phyloP scores from a whole-genome alignment of 2,797 vertebrate genomes.

The Syndactyla subalaris region DNA sequence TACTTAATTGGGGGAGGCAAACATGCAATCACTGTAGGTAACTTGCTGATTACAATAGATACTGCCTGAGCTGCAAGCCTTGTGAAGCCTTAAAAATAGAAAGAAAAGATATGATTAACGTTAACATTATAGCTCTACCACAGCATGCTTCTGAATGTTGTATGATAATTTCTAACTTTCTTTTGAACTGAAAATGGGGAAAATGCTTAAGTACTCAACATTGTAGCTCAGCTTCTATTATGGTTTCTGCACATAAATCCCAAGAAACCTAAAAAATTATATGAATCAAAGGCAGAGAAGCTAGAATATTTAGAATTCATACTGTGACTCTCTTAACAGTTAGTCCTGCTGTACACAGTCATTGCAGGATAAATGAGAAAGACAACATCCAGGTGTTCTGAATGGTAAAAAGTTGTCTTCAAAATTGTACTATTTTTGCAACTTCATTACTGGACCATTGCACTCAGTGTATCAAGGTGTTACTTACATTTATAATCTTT shows the following conservation, averaged over 20 bases:
- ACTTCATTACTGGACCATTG: not conserved
- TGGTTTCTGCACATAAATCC: not conserved
- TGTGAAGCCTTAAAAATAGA: slow-evolving; percentile 80
- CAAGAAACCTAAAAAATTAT: not conserved
- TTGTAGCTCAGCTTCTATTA: not conserved
- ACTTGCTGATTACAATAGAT: slow-evolving; percentile 92
- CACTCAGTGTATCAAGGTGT: not conserved
- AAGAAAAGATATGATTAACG: slow-evolving; percentile 74
- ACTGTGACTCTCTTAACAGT: not conserved
- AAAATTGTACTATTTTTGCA: not conserved
- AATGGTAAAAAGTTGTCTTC: not conserved
- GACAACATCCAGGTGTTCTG: not conserved
- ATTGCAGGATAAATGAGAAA: not conserved
- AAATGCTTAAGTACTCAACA: slow-evolving; percentile 30
- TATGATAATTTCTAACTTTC: slow-evolving; percentile 62
- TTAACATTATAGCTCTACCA: slow-evolving; percentile 47
- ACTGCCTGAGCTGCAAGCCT: slow-evolving; percentile 86
- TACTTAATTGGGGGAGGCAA: slow-evolving; percentile 90
- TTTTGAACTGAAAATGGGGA: slow-evolving; percentile 55
- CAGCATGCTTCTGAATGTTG: slow-evolving; percentile 49
- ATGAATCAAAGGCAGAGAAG: not conserved
- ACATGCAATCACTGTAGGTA: slow-evolving; percentile 89
- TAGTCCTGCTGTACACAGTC: not conserved
- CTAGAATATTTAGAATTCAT: slow-evolving; percentile 28
- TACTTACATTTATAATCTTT: not conserved